phyloP scores from a whole-genome alignment of 1,140 invertebrate genomes.

The Thrips palmi region DNA sequence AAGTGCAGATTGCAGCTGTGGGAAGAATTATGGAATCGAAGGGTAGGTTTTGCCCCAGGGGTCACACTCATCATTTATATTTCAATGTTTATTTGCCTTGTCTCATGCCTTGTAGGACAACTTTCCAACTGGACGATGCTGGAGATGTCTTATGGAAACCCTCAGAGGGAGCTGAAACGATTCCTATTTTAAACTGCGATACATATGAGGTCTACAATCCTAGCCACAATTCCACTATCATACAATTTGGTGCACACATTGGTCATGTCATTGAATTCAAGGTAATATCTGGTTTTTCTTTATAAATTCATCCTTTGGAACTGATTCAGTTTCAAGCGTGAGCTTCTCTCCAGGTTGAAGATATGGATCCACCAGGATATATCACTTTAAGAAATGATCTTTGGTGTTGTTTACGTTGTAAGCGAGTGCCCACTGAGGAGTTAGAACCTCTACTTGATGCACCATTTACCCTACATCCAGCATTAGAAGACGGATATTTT shows the following conservation, averaged over 20 bases:
- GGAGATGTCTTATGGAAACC: slow-evolving; percentile 44
- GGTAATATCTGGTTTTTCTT: slow-evolving; percentile 21
- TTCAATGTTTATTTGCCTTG: background rate
- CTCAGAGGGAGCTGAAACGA: slow-evolving; percentile 31
- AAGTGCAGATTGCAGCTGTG: too few relatives aligned
- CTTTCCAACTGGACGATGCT: slow-evolving; percentile 40
- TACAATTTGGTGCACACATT: slow-evolving; percentile 38
- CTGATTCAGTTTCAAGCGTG: background rate
- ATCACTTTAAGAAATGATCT: slow-evolving; percentile 38
- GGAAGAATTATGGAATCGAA: too few relatives aligned
- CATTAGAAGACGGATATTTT: slow-evolving; percentile 43
- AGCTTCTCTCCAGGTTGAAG: slow-evolving; percentile 21
- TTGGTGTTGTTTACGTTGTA: slow-evolving; percentile 42
- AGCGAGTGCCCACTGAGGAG: slow-evolving; percentile 24
- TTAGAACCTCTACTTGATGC: slow-evolving; percentile 24
- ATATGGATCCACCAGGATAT: slow-evolving; percentile 29
- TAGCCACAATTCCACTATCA: slow-evolving; percentile 20
- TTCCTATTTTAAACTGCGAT: slow-evolving; percentile 43
- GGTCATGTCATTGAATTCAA: slow-evolving; percentile 46
- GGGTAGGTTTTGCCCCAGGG: too few relatives aligned
- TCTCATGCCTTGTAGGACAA: slow-evolving; percentile 32
- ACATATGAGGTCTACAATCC: slow-evolving; percentile 36
- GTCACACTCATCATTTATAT: background rate
- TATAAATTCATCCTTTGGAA: background rate
- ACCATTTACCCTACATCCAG: slow-evolving; percentile 35